Base-by-base conservation (phyloP, 2,113 vertebrate species). In the Tachysurus vachellii region DNA sequence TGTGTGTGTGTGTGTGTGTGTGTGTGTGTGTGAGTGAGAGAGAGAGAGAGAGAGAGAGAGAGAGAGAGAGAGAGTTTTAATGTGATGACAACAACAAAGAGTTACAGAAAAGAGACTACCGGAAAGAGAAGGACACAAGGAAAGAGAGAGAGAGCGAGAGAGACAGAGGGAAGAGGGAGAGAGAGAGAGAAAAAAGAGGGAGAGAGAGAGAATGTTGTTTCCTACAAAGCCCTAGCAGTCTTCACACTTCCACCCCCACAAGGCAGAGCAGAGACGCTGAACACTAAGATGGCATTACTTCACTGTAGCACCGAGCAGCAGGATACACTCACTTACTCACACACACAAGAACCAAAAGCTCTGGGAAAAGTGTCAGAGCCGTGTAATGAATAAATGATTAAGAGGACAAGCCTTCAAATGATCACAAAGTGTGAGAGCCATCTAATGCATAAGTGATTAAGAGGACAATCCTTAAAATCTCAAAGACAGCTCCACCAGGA, bases 191-290 rank as follows among this genome's bases (percentile, higher is more conserved):
- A 50, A 81, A n/a, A 80, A 36, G 57, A 42, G 13, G 70, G 62
- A 81, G 44, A 80, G 76, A 81, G 62, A 81, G 11, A 81, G 56
- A 44, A 81, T 87, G 86, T 70, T 83, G 80, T 85, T 75, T 83
- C 88, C 80, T 57, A 88, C 73, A 84, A 89, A 87, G 71, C 86
- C 61, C 83, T 87, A 71, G 62, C 86, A 89, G 80, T 89, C 85
- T 89, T 89, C 86, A 89, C 89, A 86, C 86, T 89, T 82, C 89
- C 89, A 86, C 89, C 89, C 89, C 89, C 89, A 83, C 89, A 89
- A 70, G 80, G 83, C 88, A 85, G 84, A 89, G 79, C 88, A 73
- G 87, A 88, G 84, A 79, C 70, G 80, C 73, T 88, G 28, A 14
- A 44, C 86, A 82, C 53, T 53, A 81, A 54, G 36, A 54, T 76